A percentile compares a stretch with the other conserved stretches of the same genome.
Evolutionary conservation across 2,888 invertebrate genomes (phyloP).

Genomic region (Oxytorus armatus): DNA sequence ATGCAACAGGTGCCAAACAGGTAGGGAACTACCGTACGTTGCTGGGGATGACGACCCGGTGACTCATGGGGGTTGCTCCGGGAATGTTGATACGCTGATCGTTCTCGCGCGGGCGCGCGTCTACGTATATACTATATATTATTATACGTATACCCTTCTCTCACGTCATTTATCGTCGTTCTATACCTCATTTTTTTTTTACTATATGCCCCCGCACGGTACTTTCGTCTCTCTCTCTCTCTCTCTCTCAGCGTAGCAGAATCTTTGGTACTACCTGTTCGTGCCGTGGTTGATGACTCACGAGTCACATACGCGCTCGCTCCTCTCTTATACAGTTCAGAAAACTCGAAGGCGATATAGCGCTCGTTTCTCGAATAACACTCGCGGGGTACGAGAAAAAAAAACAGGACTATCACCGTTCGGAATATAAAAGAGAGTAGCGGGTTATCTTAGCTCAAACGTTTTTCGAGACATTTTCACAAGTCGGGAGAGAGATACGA

Average conservation of each 20-base stretch:
- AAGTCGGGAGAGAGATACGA: no score
- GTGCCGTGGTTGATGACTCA: constrained; percentile 18
- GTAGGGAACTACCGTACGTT: constrained; percentile 66
- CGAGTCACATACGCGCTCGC: constrained; percentile 7
- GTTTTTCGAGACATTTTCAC: no score
- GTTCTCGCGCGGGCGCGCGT: constrained; percentile 57
- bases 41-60: constrained; percentile 76
- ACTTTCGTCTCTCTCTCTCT: constrained; percentile 11
- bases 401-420: no score
- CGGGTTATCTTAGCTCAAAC: no score
- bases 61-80: constrained; percentile 80
- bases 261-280: constrained; percentile 16
- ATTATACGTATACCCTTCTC: not conserved
- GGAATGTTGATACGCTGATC: constrained; percentile 79
- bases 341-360: constrained; percentile 9
- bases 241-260: not conserved
- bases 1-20: constrained; percentile 80
- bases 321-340: constrained; percentile 6
- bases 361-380: not conserved
- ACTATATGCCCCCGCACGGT: not conserved
- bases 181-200: constrained; percentile 57
- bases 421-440: no score
- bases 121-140: constrained; percentile 16
- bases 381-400: not conserved
- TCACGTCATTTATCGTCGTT: constrained; percentile 34